Percentiles rank a stretch among this genome's conserved stretches.
Conservation (phyloP, 2,113 vertebrate species). For the Calypte anna region DNA sequence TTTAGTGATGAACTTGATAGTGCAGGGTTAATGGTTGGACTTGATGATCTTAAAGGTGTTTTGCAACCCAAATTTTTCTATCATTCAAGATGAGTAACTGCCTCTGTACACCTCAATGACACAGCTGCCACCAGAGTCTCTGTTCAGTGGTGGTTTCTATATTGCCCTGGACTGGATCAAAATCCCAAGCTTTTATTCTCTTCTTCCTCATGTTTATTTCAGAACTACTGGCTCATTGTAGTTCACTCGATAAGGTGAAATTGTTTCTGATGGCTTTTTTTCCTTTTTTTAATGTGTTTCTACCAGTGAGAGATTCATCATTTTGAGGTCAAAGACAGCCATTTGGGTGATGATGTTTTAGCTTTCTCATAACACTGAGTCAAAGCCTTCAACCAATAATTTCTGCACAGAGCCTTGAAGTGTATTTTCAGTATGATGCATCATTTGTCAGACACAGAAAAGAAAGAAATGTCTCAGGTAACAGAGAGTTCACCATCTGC, state of each 20-base stretch:
- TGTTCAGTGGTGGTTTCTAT: accelerated
- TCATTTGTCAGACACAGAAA: neutral
- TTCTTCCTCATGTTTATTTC: neutral
- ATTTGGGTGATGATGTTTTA: neutral
- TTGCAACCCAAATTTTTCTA: too few relatives aligned
- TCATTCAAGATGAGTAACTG: neutral
- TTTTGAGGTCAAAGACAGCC: neutral
- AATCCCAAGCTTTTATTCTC: neutral
- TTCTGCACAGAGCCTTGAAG: neutral
- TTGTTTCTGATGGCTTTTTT: neutral
- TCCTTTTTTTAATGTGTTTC: neutral
- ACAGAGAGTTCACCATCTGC: constrained; percentile 23
- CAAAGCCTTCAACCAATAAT: neutral
- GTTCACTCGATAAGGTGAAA: neutral
- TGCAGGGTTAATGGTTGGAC: too few relatives aligned
- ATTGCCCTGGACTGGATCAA: neutral
- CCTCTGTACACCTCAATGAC: neutral
- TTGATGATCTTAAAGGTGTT: too few relatives aligned
- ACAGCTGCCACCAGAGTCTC: neutral
- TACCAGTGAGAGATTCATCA: neutral
- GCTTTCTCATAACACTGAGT: neutral
- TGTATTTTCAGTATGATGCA: neutral
- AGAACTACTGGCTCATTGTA: neutral
- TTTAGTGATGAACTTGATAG: too few relatives aligned
- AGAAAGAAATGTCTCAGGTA: neutral